Evolutionary conservation across 2,888 invertebrate genomes (phyloP).

Genomic region (Ennomos quercinarius): DNA sequence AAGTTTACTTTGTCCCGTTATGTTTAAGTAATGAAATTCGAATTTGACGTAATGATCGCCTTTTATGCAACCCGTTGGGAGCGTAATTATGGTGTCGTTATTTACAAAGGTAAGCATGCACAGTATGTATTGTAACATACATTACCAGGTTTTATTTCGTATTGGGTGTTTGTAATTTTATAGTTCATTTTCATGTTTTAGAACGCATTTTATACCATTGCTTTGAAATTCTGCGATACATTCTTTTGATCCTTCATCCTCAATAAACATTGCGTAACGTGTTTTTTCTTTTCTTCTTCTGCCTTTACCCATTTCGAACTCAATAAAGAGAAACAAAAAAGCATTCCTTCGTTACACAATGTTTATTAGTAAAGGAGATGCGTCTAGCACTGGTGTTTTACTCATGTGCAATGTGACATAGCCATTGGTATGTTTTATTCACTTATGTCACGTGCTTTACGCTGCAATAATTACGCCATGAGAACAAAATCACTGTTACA

Average conservation of each 20-base stretch:
- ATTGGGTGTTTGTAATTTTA: conserved; percentile 33
- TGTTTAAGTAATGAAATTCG: conserved; percentile 76
- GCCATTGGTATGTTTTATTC: conserved; percentile 38
- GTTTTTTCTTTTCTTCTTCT: too few relatives aligned
- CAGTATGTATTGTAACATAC: conserved; percentile 65
- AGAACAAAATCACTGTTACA: conserved; percentile 35
- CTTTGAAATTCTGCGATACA: conserved; percentile 29
- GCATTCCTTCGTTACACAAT: too few relatives aligned
- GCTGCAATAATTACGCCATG: conserved; percentile 46
- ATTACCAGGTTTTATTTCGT: conserved; percentile 35
- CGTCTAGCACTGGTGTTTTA: conserved; percentile 32
- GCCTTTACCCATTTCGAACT: too few relatives aligned
- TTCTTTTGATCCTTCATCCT: conserved; percentile 22
- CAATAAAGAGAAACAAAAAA: too few relatives aligned
- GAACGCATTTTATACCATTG: conserved; percentile 36
- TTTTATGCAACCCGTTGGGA: conserved; percentile 84
- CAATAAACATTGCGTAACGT: too few relatives aligned
- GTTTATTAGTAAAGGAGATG: too few relatives aligned
- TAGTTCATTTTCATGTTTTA: conserved; percentile 38
- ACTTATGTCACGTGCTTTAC: conserved; percentile 47
- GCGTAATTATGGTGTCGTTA: conserved; percentile 82
- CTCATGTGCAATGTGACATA: conserved; percentile 36
- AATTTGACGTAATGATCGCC: conserved; percentile 83
- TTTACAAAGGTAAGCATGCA: conserved; percentile 85
- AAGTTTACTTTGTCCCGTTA: conserved; percentile 77